Conservation (phyloP, 2,113 vertebrate species). For the Pelvicachromis taeniatus region DNA sequence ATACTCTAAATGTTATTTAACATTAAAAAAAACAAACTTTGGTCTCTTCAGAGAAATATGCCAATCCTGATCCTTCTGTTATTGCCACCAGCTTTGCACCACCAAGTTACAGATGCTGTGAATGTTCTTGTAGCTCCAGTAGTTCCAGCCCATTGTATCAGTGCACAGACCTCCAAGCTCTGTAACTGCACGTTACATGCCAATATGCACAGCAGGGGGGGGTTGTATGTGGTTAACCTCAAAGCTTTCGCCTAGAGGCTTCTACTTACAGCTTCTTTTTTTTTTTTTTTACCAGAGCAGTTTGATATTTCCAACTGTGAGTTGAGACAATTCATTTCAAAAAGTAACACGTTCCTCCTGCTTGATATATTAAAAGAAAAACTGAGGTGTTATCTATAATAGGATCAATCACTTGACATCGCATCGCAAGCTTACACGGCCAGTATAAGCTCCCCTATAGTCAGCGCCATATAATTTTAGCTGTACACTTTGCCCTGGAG, state of each 20-base stretch:
- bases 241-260: not conserved
- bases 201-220: not conserved
- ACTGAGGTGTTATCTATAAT: not conserved
- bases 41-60: not conserved
- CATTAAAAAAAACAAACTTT: not conserved
- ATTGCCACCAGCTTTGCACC: not conserved
- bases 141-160: not conserved
- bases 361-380: not conserved
- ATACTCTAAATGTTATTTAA: not conserved
- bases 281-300: not conserved
- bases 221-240: not conserved
- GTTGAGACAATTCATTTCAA: not conserved
- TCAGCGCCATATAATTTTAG: not conserved
- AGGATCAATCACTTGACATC: not conserved
- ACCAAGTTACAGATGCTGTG: not conserved
- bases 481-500: not conserved
- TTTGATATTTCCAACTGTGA: not conserved
- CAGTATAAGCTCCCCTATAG: not conserved
- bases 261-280: not conserved
- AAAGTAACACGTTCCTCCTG: not conserved
- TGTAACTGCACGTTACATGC: not conserved
- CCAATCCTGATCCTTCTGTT: not conserved
- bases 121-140: not conserved
- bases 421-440: not conserved
- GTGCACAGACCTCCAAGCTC: not conserved